Percentiles rank a stretch among this genome's conserved stretches.
These are phyloP conservation scores for Mobula hypostoma DNA, from an alignment of 2,113 vertebrate genomes.

Conservation along the genomic window DNA sequence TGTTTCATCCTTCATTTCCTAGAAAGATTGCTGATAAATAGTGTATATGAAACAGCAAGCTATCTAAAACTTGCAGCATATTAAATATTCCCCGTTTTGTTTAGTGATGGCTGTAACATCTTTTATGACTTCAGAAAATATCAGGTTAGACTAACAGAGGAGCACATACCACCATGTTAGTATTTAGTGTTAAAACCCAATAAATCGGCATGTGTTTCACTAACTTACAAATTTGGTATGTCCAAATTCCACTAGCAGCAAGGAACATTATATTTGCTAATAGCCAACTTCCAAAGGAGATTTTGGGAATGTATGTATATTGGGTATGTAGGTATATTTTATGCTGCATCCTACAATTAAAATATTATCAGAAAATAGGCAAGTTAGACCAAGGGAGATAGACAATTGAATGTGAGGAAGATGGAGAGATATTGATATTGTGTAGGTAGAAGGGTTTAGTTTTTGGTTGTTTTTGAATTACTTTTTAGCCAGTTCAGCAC, in stretches of 20 bases:
- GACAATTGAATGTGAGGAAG: no score
- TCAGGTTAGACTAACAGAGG: neutral
- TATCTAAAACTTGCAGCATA: neutral
- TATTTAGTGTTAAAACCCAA: neutral
- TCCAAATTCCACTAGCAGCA: neutral
- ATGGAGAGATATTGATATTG: no score
- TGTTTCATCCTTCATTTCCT: conserved; percentile 26
- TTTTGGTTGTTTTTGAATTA: no score
- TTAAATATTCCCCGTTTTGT: conserved; percentile 15
- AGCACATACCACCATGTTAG: neutral
- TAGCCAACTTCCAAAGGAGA: neutral
- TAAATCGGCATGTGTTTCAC: neutral
- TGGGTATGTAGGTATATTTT: no score
- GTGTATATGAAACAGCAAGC: conserved; percentile 2
- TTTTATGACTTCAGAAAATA: neutral
- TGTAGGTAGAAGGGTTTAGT: no score
- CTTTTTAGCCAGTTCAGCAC: no score
- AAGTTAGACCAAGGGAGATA: no score
- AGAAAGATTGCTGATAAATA: conserved; percentile 13
- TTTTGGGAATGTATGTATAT: no score
- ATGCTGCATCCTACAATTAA: neutral
- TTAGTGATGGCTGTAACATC: neutral
- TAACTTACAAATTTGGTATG: neutral
- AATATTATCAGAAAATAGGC: neutral
- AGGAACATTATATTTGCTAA: neutral